Evolutionary conservation across 2,888 invertebrate genomes (phyloP), one percentile per base, ranked within the genome.

Genomic region (Antheraea assamensis): DNA sequence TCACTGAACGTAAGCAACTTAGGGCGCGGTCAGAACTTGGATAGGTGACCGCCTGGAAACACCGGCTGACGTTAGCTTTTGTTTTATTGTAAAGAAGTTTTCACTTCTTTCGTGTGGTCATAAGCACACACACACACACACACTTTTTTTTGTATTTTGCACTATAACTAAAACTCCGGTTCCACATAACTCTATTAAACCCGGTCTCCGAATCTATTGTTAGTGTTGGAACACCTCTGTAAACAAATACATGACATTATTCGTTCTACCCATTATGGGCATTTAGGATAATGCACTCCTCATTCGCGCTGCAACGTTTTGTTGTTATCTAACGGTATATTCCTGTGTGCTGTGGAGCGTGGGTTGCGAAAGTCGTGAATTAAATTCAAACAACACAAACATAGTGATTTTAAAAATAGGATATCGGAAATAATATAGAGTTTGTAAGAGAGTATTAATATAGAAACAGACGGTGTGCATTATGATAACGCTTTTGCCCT

Each of bases 201-300:
- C 35, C 10, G 35, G 68, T 68, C 68, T 35, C 68, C 8, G n/a
- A 21, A 68, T 35, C 35, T 68, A 68, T 68, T 21, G 49, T 58
- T 52, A 35, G 70, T 58, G 68, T 24, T 49, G 58, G 30, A 52
- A 24, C n/a, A 27, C 58, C 55, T 73, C 58, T 70, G 58, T 61
- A 73, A 81, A 85, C 82, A 83, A 80, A 82, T 76, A 78, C 79
- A 79, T 78, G 75, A 79, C 77, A 73, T 80, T 80, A 81, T 84
- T 79, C 81, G 78, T 77, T 79, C 72, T 76, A 75, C 84, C 82
- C 78, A 85, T 84, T 87, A 87, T 83, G 83, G 86, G 76, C 80
- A 88, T 87, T 86, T 86, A 85, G 87, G 85, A 87, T 88, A 88
- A 86, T 87, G 87, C 86, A 86, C 83, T 86, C 85, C 83, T 86